Percentiles rank a stretch among this genome's conserved stretches.
Conservation (phyloP, 2,113 vertebrate genomes). For the Xenopus borealis region DNA sequence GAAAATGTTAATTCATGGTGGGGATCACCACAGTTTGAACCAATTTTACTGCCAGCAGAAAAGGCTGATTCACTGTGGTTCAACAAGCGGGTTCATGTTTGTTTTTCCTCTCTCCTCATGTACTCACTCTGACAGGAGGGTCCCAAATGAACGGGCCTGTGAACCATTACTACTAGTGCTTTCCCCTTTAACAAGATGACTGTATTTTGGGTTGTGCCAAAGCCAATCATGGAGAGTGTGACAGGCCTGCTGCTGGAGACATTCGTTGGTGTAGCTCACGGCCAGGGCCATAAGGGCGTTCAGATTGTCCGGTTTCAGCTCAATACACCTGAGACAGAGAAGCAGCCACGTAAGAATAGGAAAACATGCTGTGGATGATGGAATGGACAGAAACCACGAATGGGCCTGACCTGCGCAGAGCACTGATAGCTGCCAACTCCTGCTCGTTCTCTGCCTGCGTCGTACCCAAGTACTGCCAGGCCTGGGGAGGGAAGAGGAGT, state of each 20-base stretch:
- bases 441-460: slow-evolving; percentile 98
- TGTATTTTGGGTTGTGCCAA: slow-evolving; percentile 81
- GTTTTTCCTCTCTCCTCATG: no score
- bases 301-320: slow-evolving; percentile 90
- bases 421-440: slow-evolving; percentile 93
- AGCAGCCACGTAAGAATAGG: background rate
- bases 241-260: slow-evolving; percentile 93
- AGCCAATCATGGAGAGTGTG: slow-evolving; percentile 93
- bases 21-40: no score
- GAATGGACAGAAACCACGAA: background rate
- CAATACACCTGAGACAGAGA: slow-evolving; percentile 77
- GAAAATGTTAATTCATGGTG: no score
- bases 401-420: slow-evolving; percentile 82
- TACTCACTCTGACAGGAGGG: slow-evolving; percentile 90
- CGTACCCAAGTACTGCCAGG: slow-evolving; percentile 96
- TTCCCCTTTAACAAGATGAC: slow-evolving; percentile 67
- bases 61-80: background rate
- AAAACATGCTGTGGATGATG: background rate
- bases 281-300: slow-evolving; percentile 92
- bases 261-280: slow-evolving; percentile 96
- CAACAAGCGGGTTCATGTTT: no score
- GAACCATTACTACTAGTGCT: slow-evolving; percentile 37
- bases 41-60: background rate
- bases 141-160: slow-evolving; percentile 71
- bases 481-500: slow-evolving; percentile 61